Base-by-base conservation (phyloP, 2,888 invertebrate species). In the Terebella lapidaria region DNA sequence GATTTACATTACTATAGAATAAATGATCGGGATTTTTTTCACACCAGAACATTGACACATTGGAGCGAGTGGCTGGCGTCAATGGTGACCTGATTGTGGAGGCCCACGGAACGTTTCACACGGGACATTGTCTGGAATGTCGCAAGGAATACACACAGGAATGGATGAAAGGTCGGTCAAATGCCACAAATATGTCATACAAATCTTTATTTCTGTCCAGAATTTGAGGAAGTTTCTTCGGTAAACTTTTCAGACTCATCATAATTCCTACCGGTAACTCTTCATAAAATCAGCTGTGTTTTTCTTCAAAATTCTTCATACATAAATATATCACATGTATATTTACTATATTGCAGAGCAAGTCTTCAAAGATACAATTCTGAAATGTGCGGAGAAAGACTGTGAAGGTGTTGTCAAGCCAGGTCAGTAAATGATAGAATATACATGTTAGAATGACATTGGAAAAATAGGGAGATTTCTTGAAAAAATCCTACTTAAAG, bases 31-130 rank as follows among this genome's bases (percentile, higher is more conserved):
- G n/a, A n/a, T n/a, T n/a, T n/a, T n/a, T n/a, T n/a, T n/a, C n/a
- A n/a, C n/a, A n/a, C n/a, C n/a, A 96, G 84, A 97, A 97, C 79
- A 93, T 97, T 68, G 96, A 97, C 79, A 92, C 92, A 0, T 79
- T 96, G 64, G 96, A 97, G 81, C 83, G 92, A 67, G 85, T 90
- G 2, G 90, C 94, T 5, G 91, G 90, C 1, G 82, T 97, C 58
- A 88, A 89, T 0, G 87, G 85, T 1, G 89, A 92, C 0, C 92
- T 91, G 76, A 81, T 95, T 27, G 90, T 96, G 0, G 94, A 96
- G 79, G 95, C 95, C 1, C 96, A 97, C 76, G 97, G 97, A 0
- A 91, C 93, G 0, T 94, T 95, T 78, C 86, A 88, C 74, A 90
- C 89, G 0, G 90, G 91, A 54, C 92, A 91, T 75, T 96, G 96